Percentiles rank a stretch among this genome's conserved stretches.
Evolutionary conservation across 1,140 invertebrate species (phyloP).

Genomic region (Drosophila subobscura): DNA sequence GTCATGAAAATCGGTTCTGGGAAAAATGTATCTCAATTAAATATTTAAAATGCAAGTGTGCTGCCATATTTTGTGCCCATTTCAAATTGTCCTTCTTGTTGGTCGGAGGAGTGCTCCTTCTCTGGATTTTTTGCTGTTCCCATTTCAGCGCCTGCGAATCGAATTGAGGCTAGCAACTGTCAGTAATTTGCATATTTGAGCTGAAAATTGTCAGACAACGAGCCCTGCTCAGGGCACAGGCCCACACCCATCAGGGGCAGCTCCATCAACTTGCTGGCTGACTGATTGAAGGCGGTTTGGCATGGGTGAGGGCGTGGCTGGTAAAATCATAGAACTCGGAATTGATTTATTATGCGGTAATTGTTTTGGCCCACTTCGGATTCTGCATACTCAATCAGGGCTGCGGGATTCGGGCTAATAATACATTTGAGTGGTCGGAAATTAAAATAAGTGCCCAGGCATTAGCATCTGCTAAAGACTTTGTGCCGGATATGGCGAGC

Average conservation of each 20-base stretch:
- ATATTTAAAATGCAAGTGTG: slow-evolving; percentile 65
- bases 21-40: slow-evolving; percentile 53
- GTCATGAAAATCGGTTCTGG: slow-evolving; percentile 20
- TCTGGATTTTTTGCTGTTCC: slow-evolving; percentile 23
- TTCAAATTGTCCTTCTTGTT: slow-evolving; percentile 48
- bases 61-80: slow-evolving; percentile 67
- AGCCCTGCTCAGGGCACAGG: slow-evolving; percentile 3
- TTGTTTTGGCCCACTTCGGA: slow-evolving; percentile 75
- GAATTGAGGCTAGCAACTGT: slow-evolving; percentile 75
- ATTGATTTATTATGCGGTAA: slow-evolving; percentile 79
- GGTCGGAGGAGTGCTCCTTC: slow-evolving; percentile 23
- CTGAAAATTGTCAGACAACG: slow-evolving; percentile 63
- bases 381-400: slow-evolving; percentile 61
- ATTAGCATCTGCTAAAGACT: slow-evolving; percentile 31
- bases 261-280: slow-evolving; percentile 37
- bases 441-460: slow-evolving; percentile 58
- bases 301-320: slow-evolving; percentile 6
- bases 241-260: slow-evolving; percentile 15
- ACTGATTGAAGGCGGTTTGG: slow-evolving; percentile 48
- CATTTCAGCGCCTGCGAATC: slow-evolving; percentile 61
- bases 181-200: slow-evolving; percentile 75
- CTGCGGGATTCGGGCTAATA: slow-evolving; percentile 54
- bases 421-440: slow-evolving; percentile 50
- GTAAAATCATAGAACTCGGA: slow-evolving; percentile 65
- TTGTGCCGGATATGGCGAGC: slow-evolving; percentile 13